These are phyloP conservation scores for Arizona elegans DNA, from an alignment of 2,113 vertebrate species.

Conservation along the genomic window DNA sequence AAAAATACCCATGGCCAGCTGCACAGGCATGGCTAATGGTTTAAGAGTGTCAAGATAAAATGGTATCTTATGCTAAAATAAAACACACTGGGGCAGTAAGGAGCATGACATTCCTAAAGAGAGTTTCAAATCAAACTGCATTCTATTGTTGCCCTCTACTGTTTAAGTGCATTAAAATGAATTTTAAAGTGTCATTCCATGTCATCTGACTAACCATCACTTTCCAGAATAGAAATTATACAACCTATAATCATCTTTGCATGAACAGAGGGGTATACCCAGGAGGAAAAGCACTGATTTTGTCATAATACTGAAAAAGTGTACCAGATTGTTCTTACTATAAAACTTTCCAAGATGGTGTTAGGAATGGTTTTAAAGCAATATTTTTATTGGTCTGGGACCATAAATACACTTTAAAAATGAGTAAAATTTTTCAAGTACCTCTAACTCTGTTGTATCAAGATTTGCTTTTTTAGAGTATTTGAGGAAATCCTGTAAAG, in stretches of 20 bases:
- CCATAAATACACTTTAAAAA: not conserved
- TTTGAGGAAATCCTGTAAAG: slow-evolving; percentile 88
- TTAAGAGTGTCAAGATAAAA: not conserved
- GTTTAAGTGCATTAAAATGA: not conserved
- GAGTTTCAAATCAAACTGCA: not conserved
- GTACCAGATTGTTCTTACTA: not conserved
- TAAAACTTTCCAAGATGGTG: not conserved
- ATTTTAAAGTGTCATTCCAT: not conserved
- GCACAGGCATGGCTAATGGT: not conserved
- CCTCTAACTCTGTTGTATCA: slow-evolving; percentile 90
- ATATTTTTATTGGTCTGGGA: slow-evolving; percentile 5
- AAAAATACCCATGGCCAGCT: not conserved
- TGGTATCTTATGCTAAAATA: not conserved
- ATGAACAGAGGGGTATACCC: slow-evolving; percentile 22
- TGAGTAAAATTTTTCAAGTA: slow-evolving; percentile 50
- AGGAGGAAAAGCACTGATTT: slow-evolving; percentile 7
- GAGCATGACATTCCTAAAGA: not conserved
- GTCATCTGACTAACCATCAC: slow-evolving; percentile 8
- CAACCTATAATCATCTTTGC: not conserved
- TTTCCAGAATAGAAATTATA: not conserved
- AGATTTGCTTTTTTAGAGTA: slow-evolving; percentile 92
- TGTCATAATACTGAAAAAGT: not conserved
- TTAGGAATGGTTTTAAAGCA: not conserved
- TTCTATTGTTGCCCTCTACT: not conserved
- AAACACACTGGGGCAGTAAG: not conserved